These are phyloP conservation scores for Harpagoxenus sublaevis DNA, from an alignment of 2,888 invertebrate species.

Conservation along the genomic window DNA sequence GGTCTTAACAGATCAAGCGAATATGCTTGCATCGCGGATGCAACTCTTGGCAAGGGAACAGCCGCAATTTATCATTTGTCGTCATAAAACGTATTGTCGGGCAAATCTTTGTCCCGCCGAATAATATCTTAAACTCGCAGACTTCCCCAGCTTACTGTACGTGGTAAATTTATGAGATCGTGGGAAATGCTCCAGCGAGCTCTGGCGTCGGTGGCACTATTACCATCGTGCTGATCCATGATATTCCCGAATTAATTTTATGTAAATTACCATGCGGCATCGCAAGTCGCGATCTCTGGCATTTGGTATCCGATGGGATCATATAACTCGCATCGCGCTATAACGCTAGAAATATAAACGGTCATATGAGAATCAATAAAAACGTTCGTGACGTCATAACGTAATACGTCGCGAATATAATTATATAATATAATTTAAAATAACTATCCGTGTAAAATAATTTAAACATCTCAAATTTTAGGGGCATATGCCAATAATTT, in stretches of 20 bases:
- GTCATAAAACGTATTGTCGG: constrained; percentile 15
- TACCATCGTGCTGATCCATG: constrained; percentile 1
- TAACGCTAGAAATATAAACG: not conserved
- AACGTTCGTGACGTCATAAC: not conserved
- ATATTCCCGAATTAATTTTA: constrained; percentile 44
- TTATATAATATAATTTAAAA: constrained; percentile 13
- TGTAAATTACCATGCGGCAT: constrained; percentile 25
- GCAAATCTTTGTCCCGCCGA: constrained; percentile 2
- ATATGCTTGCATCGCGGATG: not conserved
- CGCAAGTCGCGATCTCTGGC: constrained; percentile 29
- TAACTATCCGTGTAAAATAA: not conserved
- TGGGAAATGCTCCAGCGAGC: not conserved
- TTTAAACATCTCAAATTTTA: constrained; percentile 6
- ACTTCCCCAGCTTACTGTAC: constrained; percentile 7
- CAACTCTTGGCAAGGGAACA: not conserved
- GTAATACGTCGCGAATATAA: not conserved
- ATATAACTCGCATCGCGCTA: not conserved
- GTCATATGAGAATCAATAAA: not conserved
- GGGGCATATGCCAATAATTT: not conserved
- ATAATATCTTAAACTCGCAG: constrained; percentile 41
- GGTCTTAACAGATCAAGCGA: not conserved
- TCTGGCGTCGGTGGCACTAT: not conserved
- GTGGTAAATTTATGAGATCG: constrained; percentile 21
- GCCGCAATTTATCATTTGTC: constrained; percentile 13
- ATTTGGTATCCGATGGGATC: not conserved